Conservation (phyloP, 2,888 invertebrate genomes). For the Drosophila acutilabella region DNA sequence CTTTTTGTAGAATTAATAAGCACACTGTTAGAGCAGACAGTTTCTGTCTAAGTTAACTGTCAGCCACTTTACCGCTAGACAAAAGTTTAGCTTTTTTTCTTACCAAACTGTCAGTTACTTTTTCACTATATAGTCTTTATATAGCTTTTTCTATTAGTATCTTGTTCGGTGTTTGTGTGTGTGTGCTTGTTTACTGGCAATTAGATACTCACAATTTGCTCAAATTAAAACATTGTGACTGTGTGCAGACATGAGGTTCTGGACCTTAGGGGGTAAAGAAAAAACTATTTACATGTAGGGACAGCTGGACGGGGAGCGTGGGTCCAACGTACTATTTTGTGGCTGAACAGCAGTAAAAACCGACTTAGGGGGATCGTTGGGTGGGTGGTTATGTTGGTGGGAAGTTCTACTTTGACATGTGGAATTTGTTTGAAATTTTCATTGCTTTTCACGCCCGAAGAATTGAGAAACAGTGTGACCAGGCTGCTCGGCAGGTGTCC, state of each 20-base stretch:
- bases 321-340: conserved; percentile 1
- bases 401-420: conserved; percentile 44
- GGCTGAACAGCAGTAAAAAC: conserved; percentile 21
- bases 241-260: conserved; percentile 3
- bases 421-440: conserved; percentile 57
- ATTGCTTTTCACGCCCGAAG: conserved; percentile 44
- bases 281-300: conserved; percentile 38
- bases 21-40: neutral
- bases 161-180: conserved; percentile 7
- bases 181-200: conserved; percentile 34
- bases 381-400: conserved; percentile 12
- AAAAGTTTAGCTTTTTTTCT: neutral
- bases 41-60: neutral
- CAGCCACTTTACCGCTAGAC: neutral
- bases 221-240: conserved; percentile 49
- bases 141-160: conserved; percentile 6
- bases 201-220: conserved; percentile 55
- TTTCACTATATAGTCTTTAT: neutral
- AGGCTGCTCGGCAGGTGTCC: conserved; percentile 40
- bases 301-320: no score
- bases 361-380: neutral
- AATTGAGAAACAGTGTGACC: conserved; percentile 27
- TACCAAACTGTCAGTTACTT: conserved; percentile 1
- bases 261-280: neutral
- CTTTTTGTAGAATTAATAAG: conserved; percentile 1